Conservation (phyloP, 2,113 vertebrate genomes). For the Paraplagusia blochii region DNA sequence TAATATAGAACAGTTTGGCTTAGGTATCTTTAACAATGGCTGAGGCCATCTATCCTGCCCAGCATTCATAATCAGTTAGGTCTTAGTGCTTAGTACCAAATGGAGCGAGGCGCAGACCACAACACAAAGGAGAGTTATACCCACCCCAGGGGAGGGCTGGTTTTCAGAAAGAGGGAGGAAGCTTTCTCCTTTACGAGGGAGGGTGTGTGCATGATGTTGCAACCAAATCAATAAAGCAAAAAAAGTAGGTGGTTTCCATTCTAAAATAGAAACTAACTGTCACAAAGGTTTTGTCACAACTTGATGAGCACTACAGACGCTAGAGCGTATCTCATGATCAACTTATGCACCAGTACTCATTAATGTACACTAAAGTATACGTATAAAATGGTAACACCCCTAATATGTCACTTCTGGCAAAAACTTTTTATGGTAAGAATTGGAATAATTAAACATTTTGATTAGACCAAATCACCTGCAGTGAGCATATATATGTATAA, state of each 20-base stretch:
- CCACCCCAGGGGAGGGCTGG: conserved; percentile 43
- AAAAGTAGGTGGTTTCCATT: not conserved
- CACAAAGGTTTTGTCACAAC: too few species aligned
- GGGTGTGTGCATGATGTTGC: conserved; percentile 19
- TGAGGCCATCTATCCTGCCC: not conserved
- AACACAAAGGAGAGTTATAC: conserved; percentile 54
- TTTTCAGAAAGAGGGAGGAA: conserved; percentile 33
- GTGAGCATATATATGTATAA: too few species aligned
- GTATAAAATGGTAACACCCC: too few species aligned
- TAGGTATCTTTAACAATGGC: not conserved
- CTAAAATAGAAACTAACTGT: not conserved
- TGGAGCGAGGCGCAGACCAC: conserved; percentile 54
- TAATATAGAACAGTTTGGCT: not conserved
- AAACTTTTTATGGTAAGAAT: too few species aligned
- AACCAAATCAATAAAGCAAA: conserved; percentile 22
- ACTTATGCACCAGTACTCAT: too few species aligned
- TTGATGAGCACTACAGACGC: too few species aligned
- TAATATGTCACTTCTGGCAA: too few species aligned
- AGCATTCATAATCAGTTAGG: conserved; percentile 33
- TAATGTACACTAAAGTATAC: too few species aligned
- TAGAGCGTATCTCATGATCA: conserved; percentile 12
- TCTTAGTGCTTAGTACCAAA: conserved; percentile 58
- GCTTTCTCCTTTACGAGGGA: not conserved
- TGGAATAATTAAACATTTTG: too few species aligned
- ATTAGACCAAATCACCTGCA: too few species aligned